Evolutionary conservation across 2,888 invertebrate species (phyloP).

Genomic region (Octonoba sinensis): DNA sequence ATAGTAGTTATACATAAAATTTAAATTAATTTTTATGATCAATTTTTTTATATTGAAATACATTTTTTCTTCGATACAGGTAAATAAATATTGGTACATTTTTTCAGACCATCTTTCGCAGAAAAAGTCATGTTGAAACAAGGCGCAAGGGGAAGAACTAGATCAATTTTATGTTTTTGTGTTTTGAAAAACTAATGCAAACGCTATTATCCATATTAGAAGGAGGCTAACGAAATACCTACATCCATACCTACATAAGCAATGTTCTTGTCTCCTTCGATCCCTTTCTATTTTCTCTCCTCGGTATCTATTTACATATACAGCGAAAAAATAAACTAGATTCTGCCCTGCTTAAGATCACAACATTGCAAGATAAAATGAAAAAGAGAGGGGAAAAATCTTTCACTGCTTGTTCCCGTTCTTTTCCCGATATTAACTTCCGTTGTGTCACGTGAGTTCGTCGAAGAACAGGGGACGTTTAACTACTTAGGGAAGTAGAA

Average conservation of each 20-base stretch:
- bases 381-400: not conserved
- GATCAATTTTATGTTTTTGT: no score
- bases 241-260: no score
- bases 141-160: no score
- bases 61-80: no score
- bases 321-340: constrained; percentile 11
- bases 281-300: not conserved
- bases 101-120: no score
- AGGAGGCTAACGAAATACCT: constrained; percentile 23
- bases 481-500: no score
- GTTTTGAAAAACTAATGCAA: constrained; percentile 22
- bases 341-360: not conserved
- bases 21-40: no score
- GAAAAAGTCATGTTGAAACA: no score
- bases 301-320: constrained; percentile 50
- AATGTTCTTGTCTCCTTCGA: not conserved
- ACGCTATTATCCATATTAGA: constrained; percentile 44
- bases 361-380: not conserved
- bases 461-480: not conserved
- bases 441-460: constrained; percentile 33
- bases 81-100: no score
- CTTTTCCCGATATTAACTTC: constrained; percentile 50
- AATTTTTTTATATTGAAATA: no score
- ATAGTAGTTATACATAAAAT: no score
- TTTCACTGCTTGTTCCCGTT: not conserved